Percentiles rank a stretch among this genome's conserved stretches.
These are phyloP conservation scores for Drosophila subsilvestris DNA, from an alignment of 2,888 invertebrate genomes.

Conservation along the genomic window DNA sequence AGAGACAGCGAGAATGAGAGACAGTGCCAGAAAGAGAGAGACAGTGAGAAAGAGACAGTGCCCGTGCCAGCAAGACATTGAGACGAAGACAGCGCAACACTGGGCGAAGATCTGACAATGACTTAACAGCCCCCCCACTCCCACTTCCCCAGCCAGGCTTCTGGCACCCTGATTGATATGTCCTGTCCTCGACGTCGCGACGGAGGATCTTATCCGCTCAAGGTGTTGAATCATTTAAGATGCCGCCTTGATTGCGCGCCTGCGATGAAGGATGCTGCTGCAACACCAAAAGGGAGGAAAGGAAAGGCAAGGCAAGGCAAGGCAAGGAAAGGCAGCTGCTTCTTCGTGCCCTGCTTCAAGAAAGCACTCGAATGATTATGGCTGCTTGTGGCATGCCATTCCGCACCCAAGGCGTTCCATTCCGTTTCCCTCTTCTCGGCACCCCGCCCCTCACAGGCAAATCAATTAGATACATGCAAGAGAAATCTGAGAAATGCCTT, in stretches of 20 bases:
- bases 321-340: constrained; percentile 3
- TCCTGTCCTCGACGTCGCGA: constrained; percentile 50
- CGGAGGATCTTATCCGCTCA: constrained; percentile 65
- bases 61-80: constrained; percentile 1
- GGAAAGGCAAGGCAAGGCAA: not conserved
- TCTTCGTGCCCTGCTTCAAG: not conserved
- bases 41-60: not conserved
- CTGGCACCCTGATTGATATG: constrained; percentile 68
- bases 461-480: constrained; percentile 44
- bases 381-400: constrained; percentile 58
- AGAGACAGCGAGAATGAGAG: not conserved
- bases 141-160: not conserved
- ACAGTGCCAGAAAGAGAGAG: not conserved
- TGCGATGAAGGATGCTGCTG: constrained; percentile 31
- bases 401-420: not conserved
- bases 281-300: constrained; percentile 3
- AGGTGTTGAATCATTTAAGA: constrained; percentile 80
- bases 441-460: constrained; percentile 16
- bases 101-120: constrained; percentile 21
- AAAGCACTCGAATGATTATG: constrained; percentile 43
- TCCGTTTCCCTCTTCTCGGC: not conserved
- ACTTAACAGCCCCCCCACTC: not conserved
- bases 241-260: constrained; percentile 62
- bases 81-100: constrained; percentile 7
- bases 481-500: constrained; percentile 29